Evolutionary conservation across 2,888 invertebrate genomes (phyloP).

Genomic region (Rhogogaster chlorosoma): DNA sequence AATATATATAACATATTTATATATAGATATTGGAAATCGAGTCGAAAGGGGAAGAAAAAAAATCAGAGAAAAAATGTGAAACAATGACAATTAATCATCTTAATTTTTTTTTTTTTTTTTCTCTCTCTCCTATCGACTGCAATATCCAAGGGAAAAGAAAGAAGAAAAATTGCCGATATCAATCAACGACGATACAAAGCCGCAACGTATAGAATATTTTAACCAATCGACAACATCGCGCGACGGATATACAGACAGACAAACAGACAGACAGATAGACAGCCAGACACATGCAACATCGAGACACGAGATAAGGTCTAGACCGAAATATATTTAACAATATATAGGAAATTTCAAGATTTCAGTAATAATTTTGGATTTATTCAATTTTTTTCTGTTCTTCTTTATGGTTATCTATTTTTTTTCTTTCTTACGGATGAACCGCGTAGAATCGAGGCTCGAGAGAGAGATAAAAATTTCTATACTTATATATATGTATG

Average conservation of each 20-base stretch:
- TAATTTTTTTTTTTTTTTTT: neutral
- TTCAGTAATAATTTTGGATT: neutral
- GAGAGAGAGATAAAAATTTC: neutral
- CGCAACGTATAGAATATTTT: neutral
- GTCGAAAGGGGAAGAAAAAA: neutral
- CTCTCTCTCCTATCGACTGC: neutral
- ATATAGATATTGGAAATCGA: neutral
- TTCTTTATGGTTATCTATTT: neutral
- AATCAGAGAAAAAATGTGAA: neutral
- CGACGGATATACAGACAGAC: neutral
- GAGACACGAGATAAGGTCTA: constrained; percentile 26
- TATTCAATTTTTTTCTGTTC: neutral
- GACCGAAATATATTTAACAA: neutral
- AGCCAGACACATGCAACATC: constrained; percentile 20
- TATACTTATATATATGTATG: neutral
- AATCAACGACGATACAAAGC: neutral
- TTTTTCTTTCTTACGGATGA: neutral
- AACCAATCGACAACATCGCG: neutral
- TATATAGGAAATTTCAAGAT: neutral
- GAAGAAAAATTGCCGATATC: neutral
- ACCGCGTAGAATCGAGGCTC: neutral
- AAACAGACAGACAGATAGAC: constrained; percentile 44
- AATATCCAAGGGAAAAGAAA: neutral
- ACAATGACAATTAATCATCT: neutral
- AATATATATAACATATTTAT: neutral